These are phyloP conservation scores for Formica selysi DNA, from an alignment of 1,140 invertebrate species.

Conservation along the genomic window DNA sequence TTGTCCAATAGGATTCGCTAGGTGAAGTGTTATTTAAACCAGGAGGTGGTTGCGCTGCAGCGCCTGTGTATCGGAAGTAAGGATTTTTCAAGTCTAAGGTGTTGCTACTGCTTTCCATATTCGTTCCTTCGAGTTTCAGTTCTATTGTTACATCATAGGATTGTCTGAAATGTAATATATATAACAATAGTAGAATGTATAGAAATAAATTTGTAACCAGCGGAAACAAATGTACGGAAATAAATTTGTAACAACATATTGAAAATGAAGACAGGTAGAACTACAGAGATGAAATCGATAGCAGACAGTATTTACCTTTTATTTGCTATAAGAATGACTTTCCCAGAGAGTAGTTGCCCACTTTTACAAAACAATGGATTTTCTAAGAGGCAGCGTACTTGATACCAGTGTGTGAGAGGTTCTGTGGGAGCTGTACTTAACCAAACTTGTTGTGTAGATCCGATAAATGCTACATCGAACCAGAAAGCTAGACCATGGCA, in stretches of 20 bases:
- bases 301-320: conserved; percentile 89
- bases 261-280: neutral
- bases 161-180: conserved; percentile 88
- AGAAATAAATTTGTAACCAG: neutral
- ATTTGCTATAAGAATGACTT: conserved; percentile 96
- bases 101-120: conserved; percentile 92
- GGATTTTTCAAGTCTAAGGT: conserved; percentile 99
- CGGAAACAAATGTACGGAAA: neutral
- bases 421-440: conserved; percentile 99
- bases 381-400: conserved; percentile 98
- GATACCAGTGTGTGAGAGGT: conserved; percentile 99
- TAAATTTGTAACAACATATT: neutral
- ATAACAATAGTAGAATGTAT: conserved; percentile 8
- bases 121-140: conserved; percentile 95
- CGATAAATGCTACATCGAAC: conserved; percentile 99
- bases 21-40: conserved; percentile 96
- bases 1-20: conserved; percentile 96
- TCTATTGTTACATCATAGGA: conserved; percentile 99
- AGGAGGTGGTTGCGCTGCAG: conserved; percentile 95
- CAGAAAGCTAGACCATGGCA: conserved; percentile 99
- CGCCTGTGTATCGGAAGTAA: conserved; percentile 97
- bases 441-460: conserved; percentile 96
- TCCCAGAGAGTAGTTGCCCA: conserved; percentile 96
- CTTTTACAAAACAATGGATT: conserved; percentile 98
- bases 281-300: neutral